These are phyloP conservation scores for Trigoniulus corallinus DNA, from an alignment of 1,140 invertebrate genomes.

Conservation along the genomic window DNA sequence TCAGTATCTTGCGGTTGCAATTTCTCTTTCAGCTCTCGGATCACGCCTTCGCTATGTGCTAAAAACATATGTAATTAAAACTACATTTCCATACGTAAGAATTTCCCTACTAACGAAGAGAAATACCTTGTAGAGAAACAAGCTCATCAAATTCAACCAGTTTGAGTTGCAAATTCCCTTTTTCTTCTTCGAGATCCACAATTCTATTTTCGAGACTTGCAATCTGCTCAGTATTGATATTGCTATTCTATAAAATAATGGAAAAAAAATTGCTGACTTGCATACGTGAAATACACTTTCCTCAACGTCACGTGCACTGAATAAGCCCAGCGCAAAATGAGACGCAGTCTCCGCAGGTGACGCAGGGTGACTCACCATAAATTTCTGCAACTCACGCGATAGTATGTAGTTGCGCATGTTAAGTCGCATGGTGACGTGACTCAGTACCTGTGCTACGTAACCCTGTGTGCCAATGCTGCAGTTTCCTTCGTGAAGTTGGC, in stretches of 20 bases:
- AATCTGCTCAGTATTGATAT: slow-evolving; percentile 48
- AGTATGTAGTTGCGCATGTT: too few relatives aligned
- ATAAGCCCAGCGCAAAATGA: too few relatives aligned
- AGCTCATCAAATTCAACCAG: slow-evolving; percentile 58
- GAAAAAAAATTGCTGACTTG: neutral
- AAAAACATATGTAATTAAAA: neutral
- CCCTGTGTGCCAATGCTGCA: too few relatives aligned
- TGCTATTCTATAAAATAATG: slow-evolving; percentile 16
- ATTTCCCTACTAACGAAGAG: neutral
- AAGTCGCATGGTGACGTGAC: too few relatives aligned
- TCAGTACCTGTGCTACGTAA: too few relatives aligned
- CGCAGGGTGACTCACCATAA: too few relatives aligned
- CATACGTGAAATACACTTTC: neutral
- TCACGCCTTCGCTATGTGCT: slow-evolving; percentile 20
- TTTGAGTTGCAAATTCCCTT: slow-evolving; percentile 67
- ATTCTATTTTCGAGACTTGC: slow-evolving; percentile 54
- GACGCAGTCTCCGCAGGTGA: too few relatives aligned
- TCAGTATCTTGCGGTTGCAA: slow-evolving; percentile 26
- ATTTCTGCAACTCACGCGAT: too few relatives aligned
- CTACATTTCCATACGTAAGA: neutral
- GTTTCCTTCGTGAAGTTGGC: too few relatives aligned
- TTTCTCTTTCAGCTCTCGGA: slow-evolving; percentile 32
- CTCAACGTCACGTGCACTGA: too few relatives aligned
- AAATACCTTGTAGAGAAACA: slow-evolving; percentile 21
- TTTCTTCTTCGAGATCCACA: slow-evolving; percentile 72